Base-by-base conservation (phyloP, 2,888 invertebrate species). In the Pseudococcus jackbeardsleyi region DNA sequence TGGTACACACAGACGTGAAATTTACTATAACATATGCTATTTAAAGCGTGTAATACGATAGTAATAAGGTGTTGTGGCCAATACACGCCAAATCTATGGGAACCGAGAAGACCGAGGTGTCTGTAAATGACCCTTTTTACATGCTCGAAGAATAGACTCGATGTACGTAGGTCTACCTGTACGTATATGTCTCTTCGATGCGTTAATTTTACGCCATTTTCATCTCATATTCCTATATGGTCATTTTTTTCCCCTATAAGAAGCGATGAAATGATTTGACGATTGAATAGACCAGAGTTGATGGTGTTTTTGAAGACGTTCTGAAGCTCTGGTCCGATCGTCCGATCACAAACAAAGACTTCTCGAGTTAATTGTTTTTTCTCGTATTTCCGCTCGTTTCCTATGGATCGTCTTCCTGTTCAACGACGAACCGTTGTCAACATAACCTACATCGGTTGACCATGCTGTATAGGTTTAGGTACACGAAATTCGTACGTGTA, bases 391-490 rank as follows among this genome's bases (percentile, higher is more conserved):
- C 79, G 79, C 46, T 46, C 79, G 79, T 12, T 82, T 82, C 79
- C 46, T 82, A 33, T 46, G 46, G 11, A 8, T 82, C 39, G n/a
- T 82, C 79, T 82, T 82, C 79, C 79, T 77, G 79, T 46, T 8
- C 22, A 17, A 46, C n/a, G 0, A 33, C 42, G 79, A 82, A 82
- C 79, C 79, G 79, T 82, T 82, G 42, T 82, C 33, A 77, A 42
- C 77, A 46, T 82, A 82, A 82, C 79, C 79, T 82, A 82, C 79
- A 82, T 82, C 15, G 77, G 77, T 15, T 82, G 79, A 82, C 79
- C 79, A 82, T 19, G 19, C n/a, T 22, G 19, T 7, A 64, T 17
- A 17, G 17, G 15, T 7, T 7, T 17, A 12, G 15, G 48, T 50
- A 50, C 19, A 72, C 72, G 72, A 72, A 72, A 33, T 72, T 72